These are phyloP conservation scores for Lithobates sylvaticus DNA, from an alignment of 2,797 vertebrate species.

Conservation along the genomic window DNA sequence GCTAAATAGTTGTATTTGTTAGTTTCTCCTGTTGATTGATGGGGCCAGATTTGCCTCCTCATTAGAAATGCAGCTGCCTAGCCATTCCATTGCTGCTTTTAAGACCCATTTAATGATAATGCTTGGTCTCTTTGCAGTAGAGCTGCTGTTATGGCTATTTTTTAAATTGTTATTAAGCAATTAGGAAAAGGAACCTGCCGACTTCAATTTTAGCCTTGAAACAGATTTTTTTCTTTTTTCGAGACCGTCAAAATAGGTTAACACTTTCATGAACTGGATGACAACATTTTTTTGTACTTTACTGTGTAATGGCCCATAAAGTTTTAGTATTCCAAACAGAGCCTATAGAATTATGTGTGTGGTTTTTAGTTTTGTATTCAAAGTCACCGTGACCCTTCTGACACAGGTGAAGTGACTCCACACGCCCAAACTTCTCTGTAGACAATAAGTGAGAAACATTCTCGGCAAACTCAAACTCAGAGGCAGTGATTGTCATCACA, in stretches of 20 bases:
- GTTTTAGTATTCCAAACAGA: not conserved
- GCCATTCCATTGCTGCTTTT: slow-evolving; percentile 65
- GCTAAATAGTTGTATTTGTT: slow-evolving; percentile 51
- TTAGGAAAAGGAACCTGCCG: slow-evolving; percentile 59
- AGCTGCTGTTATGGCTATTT: slow-evolving; percentile 64
- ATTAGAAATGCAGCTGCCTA: slow-evolving; percentile 67
- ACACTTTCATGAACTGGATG: slow-evolving; percentile 32
- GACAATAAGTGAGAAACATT: not conserved
- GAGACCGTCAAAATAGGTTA: slow-evolving; percentile 27
- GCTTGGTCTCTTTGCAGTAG: slow-evolving; percentile 63
- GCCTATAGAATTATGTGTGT: not conserved
- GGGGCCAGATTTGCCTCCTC: slow-evolving; percentile 60
- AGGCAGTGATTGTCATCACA: no score
- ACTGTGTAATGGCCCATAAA: not conserved
- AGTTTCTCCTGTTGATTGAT: slow-evolving; percentile 52
- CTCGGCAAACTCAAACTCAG: not conserved
- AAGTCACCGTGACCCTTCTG: slow-evolving; percentile 13
- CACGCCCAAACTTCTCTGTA: not conserved
- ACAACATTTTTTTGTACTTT: not conserved
- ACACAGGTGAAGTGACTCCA: not conserved
- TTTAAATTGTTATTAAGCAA: slow-evolving; percentile 67
- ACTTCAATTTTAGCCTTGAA: slow-evolving; percentile 65
- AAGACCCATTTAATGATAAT: slow-evolving; percentile 66
- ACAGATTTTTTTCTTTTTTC: slow-evolving; percentile 41
- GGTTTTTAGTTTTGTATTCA: not conserved